phyloP scores from a whole-genome alignment of 2,113 vertebrate genomes.

The Etheostoma spectabile region DNA sequence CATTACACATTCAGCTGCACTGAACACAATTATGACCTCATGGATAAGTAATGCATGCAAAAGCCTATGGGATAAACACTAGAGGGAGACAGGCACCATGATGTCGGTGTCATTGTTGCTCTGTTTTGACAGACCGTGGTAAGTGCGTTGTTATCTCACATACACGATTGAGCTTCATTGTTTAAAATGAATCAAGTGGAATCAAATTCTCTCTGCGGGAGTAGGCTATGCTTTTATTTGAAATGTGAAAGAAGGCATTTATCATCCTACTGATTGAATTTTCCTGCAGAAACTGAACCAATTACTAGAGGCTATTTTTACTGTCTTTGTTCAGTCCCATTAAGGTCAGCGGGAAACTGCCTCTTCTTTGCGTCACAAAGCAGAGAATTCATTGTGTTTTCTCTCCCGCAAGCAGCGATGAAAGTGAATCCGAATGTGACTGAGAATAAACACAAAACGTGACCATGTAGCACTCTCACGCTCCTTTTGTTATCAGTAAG shows the following conservation, averaged over 20 bases:
- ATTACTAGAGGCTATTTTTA: slow-evolving; percentile 20
- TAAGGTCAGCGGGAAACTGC: background rate
- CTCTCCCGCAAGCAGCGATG: slow-evolving; percentile 1
- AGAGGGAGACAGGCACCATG: slow-evolving; percentile 67
- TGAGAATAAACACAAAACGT: slow-evolving; percentile 46
- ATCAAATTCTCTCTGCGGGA: background rate
- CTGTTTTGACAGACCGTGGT: slow-evolving; percentile 28
- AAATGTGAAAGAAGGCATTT: background rate
- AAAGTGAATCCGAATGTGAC: slow-evolving; percentile 48
- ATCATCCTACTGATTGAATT: background rate
- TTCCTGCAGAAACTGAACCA: slow-evolving; percentile 17
- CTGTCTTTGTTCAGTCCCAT: slow-evolving; percentile 1
- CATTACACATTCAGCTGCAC: background rate
- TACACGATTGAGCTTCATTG: background rate
- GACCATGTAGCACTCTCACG: slow-evolving; percentile 38
- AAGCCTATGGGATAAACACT: slow-evolving; percentile 44
- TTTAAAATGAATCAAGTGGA: slow-evolving; percentile 6
- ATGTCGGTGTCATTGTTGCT: slow-evolving; percentile 13
- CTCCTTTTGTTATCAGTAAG: slow-evolving; percentile 21
- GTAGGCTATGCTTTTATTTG: background rate
- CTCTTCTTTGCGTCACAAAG: slow-evolving; percentile 13
- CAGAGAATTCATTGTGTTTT: slow-evolving; percentile 1
- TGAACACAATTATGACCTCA: slow-evolving; percentile 38
- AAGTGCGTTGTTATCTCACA: background rate
- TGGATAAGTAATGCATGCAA: slow-evolving; percentile 9